Evolutionary conservation across 2,797 vertebrate genomes (phyloP).

Genomic region (Notoglanidium macrostoma): DNA sequence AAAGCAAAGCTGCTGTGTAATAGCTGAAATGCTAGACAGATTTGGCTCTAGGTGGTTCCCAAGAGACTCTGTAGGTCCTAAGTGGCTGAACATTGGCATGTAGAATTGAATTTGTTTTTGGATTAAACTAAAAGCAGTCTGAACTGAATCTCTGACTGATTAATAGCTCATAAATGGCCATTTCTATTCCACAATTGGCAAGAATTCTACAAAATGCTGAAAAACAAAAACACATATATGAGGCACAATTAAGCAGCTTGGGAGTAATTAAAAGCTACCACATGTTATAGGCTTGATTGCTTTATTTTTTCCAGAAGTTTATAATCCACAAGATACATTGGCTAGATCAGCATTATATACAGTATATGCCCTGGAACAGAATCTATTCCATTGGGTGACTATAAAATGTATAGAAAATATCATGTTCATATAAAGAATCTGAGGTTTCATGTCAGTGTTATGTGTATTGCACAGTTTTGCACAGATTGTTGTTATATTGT

Average conservation of each 20-base stretch:
- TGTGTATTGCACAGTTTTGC: neutral
- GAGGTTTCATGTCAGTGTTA: neutral
- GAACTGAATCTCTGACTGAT: neutral
- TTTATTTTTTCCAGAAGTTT: constrained; percentile 7
- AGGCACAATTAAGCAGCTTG: constrained; percentile 19
- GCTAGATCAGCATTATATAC: neutral
- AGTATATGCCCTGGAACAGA: neutral
- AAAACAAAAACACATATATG: constrained; percentile 10
- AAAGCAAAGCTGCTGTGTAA: neutral
- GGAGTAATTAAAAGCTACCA: constrained; percentile 7
- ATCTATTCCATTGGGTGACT: neutral
- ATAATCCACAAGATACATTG: neutral
- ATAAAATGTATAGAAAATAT: neutral
- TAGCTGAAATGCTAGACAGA: neutral
- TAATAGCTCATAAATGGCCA: constrained; percentile 10
- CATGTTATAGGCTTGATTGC: neutral
- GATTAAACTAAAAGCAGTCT: neutral
- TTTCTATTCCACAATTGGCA: constrained; percentile 23
- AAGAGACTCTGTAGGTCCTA: neutral
- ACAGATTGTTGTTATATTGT: neutral
- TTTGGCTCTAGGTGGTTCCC: neutral
- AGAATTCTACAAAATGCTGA: neutral
- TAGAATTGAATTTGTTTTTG: neutral
- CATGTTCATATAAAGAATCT: neutral
- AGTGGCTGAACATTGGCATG: neutral